Percentiles rank a stretch among this genome's conserved stretches.
These are phyloP conservation scores for Mechanitis messenoides DNA, from an alignment of 2,888 invertebrate genomes.

Conservation along the genomic window DNA sequence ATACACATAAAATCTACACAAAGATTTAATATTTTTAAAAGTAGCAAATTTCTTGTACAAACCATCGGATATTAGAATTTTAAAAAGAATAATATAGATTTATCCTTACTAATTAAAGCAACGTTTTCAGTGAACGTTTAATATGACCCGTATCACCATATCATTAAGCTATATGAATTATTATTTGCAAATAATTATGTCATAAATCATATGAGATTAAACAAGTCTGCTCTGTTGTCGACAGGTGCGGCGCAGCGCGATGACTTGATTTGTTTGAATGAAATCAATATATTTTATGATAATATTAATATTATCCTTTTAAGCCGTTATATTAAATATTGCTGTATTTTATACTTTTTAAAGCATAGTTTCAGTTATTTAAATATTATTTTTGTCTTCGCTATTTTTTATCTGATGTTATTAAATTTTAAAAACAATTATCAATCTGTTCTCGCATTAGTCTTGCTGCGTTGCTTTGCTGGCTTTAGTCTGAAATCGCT, in stretches of 20 bases:
- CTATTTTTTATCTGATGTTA: too few relatives aligned
- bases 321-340: neutral
- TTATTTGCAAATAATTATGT: constrained; percentile 31
- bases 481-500: too few relatives aligned
- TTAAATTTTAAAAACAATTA: too few relatives aligned
- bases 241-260: constrained; percentile 34
- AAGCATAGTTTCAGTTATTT: neutral
- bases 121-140: neutral
- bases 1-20: too few relatives aligned
- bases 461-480: too few relatives aligned
- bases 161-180: constrained; percentile 18
- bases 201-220: constrained; percentile 36
- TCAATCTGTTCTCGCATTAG: too few relatives aligned
- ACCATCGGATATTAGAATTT: too few relatives aligned
- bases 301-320: constrained; percentile 17
- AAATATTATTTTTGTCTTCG: too few relatives aligned
- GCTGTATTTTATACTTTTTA: neutral
- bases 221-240: constrained; percentile 33
- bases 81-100: too few relatives aligned
- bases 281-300: constrained; percentile 31
- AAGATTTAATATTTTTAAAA: too few relatives aligned
- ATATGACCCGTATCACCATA: constrained; percentile 8
- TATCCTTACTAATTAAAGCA: too few relatives aligned
- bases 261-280: constrained; percentile 17
- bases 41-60: too few relatives aligned